Evolutionary conservation across 2,797 vertebrate species (phyloP).

Genomic region (Alcedo quadribrachys): DNA sequence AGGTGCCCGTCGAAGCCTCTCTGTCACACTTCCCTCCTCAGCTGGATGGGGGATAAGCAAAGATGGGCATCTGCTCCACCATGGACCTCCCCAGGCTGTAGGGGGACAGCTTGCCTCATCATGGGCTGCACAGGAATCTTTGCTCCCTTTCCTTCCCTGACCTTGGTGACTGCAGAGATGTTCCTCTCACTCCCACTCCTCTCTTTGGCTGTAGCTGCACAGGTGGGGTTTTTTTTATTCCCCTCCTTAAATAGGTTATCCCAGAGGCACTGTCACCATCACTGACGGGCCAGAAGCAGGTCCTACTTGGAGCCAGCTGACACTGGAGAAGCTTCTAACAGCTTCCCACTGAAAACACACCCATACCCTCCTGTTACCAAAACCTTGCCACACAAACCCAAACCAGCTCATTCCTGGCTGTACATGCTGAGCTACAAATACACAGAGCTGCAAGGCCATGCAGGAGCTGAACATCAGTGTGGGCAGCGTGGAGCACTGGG

Average conservation of each 20-base stretch:
- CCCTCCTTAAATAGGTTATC: background rate
- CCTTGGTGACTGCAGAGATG: background rate
- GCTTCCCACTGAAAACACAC: too few relatives aligned
- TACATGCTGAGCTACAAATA: background rate
- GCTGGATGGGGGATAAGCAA: background rate
- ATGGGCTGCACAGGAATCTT: background rate
- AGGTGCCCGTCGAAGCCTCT: background rate
- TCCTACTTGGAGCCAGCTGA: too few relatives aligned
- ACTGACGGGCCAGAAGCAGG: background rate
- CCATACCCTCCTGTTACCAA: background rate
- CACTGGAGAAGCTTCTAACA: too few relatives aligned
- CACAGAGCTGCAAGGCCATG: background rate
- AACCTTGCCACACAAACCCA: background rate
- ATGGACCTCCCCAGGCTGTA: background rate
- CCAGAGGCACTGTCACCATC: too few relatives aligned
- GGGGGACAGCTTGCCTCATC: background rate
- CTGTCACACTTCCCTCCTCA: background rate
- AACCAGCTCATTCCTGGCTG: background rate
- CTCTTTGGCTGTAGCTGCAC: background rate
- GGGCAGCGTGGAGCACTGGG: background rate
- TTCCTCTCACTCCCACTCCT: background rate
- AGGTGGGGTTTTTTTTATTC: background rate
- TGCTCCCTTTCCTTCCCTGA: background rate
- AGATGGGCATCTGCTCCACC: too few relatives aligned
- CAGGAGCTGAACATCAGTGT: background rate